Evolutionary conservation across 1,140 invertebrate genomes (phyloP), one percentile per base, ranked within the genome.

Genomic region (Pseudobourletiella spinata): DNA sequence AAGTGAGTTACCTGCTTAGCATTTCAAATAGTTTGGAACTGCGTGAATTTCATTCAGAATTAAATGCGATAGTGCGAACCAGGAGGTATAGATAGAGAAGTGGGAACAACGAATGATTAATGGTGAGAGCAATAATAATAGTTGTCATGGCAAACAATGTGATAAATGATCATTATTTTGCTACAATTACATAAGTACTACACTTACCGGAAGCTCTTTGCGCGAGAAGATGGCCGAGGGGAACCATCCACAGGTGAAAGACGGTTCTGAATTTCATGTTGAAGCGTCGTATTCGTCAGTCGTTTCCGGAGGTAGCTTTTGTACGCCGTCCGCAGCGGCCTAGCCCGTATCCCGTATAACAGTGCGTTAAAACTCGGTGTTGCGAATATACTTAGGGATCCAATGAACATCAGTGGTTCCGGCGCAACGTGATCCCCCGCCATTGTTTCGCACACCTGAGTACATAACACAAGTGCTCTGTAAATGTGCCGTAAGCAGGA

Each of bases 221-320:
- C 60, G 65, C 68, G 52, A 20, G 68, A 70, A 32, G 63, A 65
- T 24, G 65, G 57, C 52, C 65, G n/a, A 25, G 65, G 68, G 25
- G 63, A 63, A n/a, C 68, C 68, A 59, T 70, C 68, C 57, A 70
- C 65, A 60, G 68, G 68, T 63, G 68, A 70, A 62, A 65, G 63
- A 56, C 3, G 30, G 48, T 43, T 46, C 42, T 69, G 64, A 28
- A 69, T 69, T 54, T 69, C 68, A 61, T 70, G 59, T 48, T 70
- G 63, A 32, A 70, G 59, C 43, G 68, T 70, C 30, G 59, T 56
- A 51, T 70, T 70, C 4, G 68, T 70, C 65, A 70, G 57, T 63
- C 68, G 59, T 64, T 67, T 70, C 43, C 68, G 29, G 6, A 70
- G 57, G 42, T 70, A 70, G 44, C 68, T 70, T 54, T 66, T 67